A percentile compares a stretch with the other conserved stretches of the same genome.
Conservation (phyloP, 1,140 invertebrate genomes). For the Chironomus striatipennis region DNA sequence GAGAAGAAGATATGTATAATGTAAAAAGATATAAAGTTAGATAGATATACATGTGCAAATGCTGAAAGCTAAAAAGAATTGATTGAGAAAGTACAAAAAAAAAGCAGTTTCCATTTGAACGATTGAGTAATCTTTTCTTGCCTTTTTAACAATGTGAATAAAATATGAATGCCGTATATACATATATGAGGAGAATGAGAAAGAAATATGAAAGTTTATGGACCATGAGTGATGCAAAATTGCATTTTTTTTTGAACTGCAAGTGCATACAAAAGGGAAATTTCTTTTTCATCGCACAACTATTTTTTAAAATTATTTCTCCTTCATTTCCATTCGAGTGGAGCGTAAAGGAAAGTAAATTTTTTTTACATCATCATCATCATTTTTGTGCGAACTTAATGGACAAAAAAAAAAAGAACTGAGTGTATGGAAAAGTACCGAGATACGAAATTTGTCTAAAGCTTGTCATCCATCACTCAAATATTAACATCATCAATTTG, state of each 20-base stretch:
- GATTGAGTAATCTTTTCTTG: conserved; percentile 2
- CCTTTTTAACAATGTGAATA: neutral
- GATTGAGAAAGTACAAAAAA: neutral
- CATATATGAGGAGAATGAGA: neutral
- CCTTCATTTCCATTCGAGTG: conserved; percentile 6
- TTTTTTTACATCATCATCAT: neutral
- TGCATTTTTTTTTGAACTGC: neutral
- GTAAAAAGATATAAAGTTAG: too few relatives aligned
- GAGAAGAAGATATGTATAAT: too few relatives aligned
- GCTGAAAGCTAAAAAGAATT: neutral
- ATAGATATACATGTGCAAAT: neutral
- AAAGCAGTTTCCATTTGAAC: neutral
- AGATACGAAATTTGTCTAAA: too few relatives aligned
- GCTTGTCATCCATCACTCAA: too few relatives aligned
- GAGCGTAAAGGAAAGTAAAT: neutral
- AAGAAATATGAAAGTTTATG: neutral
- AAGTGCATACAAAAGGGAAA: conserved; percentile 12
- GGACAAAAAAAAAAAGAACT: neutral
- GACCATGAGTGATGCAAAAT: neutral
- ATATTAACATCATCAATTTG: too few relatives aligned
- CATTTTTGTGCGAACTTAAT: neutral
- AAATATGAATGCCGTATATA: neutral
- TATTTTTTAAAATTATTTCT: neutral
- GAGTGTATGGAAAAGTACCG: too few relatives aligned
- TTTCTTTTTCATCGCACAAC: neutral